phyloP scores from a whole-genome alignment of 1,140 invertebrate species.

The Phymastichus coffea region DNA sequence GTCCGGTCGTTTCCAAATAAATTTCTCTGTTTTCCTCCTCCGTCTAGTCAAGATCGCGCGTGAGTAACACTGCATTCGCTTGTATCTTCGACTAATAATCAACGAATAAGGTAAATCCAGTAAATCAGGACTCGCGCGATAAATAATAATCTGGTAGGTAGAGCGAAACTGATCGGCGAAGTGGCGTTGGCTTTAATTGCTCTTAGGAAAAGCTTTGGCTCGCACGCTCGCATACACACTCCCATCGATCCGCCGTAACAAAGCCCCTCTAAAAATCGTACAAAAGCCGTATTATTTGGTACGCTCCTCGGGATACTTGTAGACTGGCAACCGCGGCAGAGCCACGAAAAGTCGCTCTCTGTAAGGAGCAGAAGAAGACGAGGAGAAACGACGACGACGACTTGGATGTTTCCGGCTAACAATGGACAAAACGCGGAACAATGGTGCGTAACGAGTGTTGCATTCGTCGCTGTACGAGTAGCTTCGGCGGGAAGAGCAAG shows the following conservation, averaged over 20 bases:
- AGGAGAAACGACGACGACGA: constrained; percentile 7
- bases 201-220: background rate
- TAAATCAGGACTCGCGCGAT: constrained; percentile 6
- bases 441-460: constrained; percentile 46
- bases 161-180: background rate
- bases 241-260: background rate
- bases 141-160: too few relatives aligned
- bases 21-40: too few relatives aligned
- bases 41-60: too few relatives aligned
- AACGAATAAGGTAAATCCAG: too few relatives aligned
- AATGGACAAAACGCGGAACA: constrained; percentile 45
- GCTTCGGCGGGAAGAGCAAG: background rate
- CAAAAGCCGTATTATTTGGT: background rate
- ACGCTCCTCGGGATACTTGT: background rate
- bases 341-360: constrained; percentile 32
- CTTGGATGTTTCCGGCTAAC: constrained; percentile 34
- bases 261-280: too few relatives aligned
- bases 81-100: too few relatives aligned
- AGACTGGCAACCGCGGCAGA: background rate
- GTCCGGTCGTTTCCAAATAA: too few relatives aligned
- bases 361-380: constrained; percentile 5
- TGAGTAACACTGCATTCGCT: too few relatives aligned
- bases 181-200: background rate
- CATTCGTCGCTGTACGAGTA: constrained; percentile 35
- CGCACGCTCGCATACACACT: too few relatives aligned